Percentiles rank a stretch among this genome's conserved stretches.
Conservation (phyloP, 2,888 invertebrate species). For the Girardia tigrina region DNA sequence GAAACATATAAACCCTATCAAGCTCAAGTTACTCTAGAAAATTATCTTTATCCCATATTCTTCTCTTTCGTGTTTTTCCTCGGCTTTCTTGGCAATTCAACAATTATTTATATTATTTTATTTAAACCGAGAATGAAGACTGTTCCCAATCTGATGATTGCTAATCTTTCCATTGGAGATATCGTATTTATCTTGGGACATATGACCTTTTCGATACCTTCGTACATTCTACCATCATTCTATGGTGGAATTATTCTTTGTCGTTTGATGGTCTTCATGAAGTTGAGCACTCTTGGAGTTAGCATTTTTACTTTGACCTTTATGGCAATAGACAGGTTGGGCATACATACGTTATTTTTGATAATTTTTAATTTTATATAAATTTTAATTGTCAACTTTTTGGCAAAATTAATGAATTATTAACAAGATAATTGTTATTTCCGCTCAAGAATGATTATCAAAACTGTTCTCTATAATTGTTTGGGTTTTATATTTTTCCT, state of each 20-base stretch:
- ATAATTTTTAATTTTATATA: too few species aligned
- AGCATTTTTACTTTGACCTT: background rate
- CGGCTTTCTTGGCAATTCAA: background rate
- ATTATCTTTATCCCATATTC: background rate
- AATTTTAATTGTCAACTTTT: too few species aligned
- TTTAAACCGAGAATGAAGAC: background rate
- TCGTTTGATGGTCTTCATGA: background rate
- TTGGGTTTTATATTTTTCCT: too few species aligned
- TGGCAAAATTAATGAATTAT: too few species aligned
- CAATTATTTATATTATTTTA: background rate
- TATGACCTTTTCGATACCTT: background rate
- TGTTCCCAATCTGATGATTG: background rate
- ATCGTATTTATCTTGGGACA: background rate
- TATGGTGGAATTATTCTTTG: background rate
- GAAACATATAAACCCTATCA: background rate
- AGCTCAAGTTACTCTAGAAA: background rate
- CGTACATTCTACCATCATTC: background rate
- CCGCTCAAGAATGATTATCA: too few species aligned
- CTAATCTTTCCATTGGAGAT: background rate
- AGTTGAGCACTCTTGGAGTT: background rate
- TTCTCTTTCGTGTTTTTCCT: background rate
- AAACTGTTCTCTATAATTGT: too few species aligned
- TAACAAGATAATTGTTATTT: too few species aligned
- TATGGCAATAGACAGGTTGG: background rate
- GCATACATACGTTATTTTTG: too few species aligned